These are phyloP conservation scores for Caenorhabditis sp. DNA, from an alignment of 2,888 invertebrate genomes.

Conservation along the genomic window DNA sequence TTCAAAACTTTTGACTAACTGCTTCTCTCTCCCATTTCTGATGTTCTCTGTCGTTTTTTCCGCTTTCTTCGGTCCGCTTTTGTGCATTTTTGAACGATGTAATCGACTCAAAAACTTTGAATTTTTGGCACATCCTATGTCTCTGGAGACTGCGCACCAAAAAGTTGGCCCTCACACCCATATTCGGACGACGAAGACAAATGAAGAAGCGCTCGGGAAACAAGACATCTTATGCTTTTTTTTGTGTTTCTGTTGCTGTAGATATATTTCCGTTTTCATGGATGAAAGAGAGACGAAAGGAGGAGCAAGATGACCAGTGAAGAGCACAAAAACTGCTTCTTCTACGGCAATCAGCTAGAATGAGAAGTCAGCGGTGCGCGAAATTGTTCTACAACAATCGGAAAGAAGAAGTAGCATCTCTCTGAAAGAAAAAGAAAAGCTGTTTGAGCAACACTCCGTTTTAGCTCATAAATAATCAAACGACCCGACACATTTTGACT, in stretches of 20 bases:
- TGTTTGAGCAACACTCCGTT: constrained; percentile 45
- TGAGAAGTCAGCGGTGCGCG: constrained; percentile 63
- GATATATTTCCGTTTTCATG: constrained; percentile 50
- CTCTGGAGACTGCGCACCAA: constrained; percentile 47
- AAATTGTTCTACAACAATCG: constrained; percentile 62
- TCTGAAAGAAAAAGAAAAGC: constrained; percentile 7
- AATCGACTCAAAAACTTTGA: constrained; percentile 48
- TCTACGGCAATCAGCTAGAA: constrained; percentile 58
- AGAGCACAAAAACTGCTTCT: constrained; percentile 23
- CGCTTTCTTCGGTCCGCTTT: not conserved
- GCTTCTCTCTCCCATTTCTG: not conserved
- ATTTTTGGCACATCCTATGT: constrained; percentile 63
- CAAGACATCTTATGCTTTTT: constrained; percentile 34
- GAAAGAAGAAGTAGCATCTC: constrained; percentile 29
- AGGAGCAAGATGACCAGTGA: constrained; percentile 22
- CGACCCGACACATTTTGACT: constrained; percentile 29
- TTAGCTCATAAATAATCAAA: constrained; percentile 63
- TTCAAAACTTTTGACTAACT: constrained; percentile 21
- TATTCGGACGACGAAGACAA: constrained; percentile 57
- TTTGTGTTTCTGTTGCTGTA: constrained; percentile 24
- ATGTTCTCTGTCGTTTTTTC: constrained; percentile 21
- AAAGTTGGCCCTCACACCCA: constrained; percentile 23
- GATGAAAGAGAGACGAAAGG: constrained; percentile 13
- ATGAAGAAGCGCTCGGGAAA: constrained; percentile 56
- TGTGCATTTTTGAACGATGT: constrained; percentile 48